A percentile compares a stretch with the other conserved stretches of the same genome.
These are phyloP conservation scores for Ochropleura plecta DNA, from an alignment of 2,888 invertebrate genomes.

Conservation along the genomic window DNA sequence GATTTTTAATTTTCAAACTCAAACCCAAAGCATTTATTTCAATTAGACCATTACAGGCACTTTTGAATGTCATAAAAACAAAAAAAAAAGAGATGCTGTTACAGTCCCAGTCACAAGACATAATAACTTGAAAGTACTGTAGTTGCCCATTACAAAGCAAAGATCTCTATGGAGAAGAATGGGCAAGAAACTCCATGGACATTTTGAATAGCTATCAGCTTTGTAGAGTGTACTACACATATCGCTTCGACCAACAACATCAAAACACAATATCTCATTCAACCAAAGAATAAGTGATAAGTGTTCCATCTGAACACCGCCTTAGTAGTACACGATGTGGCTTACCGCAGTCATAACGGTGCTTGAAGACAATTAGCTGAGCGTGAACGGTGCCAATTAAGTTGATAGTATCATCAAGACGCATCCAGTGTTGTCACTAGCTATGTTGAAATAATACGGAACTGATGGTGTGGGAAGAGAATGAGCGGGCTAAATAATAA, in stretches of 20 bases:
- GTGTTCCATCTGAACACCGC: constrained; percentile 39
- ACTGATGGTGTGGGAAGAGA: not conserved
- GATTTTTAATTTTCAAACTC: no score
- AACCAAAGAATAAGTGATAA: constrained; percentile 11
- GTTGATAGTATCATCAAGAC: constrained; percentile 38
- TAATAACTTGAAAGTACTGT: no score
- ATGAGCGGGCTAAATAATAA: not conserved
- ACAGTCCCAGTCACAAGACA: no score
- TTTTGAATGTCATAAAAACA: no score
- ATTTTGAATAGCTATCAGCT: not conserved
- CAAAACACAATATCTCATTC: not conserved
- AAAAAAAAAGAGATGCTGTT: no score
- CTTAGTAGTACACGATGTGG: constrained; percentile 38
- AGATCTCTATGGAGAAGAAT: no score
- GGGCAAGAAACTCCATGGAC: no score
- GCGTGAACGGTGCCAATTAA: constrained; percentile 56
- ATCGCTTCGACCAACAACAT: not conserved
- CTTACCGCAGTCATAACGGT: constrained; percentile 59
- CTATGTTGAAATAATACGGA: constrained; percentile 18
- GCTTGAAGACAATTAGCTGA: constrained; percentile 54
- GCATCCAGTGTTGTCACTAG: constrained; percentile 41
- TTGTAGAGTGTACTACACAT: not conserved
- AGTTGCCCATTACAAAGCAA: no score
- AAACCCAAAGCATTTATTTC: no score
- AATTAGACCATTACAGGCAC: no score